A percentile compares a stretch with the other conserved stretches of the same genome.
Evolutionary conservation across 2,797 vertebrate species (phyloP).

Genomic region (Myotis vivesi): DNA sequence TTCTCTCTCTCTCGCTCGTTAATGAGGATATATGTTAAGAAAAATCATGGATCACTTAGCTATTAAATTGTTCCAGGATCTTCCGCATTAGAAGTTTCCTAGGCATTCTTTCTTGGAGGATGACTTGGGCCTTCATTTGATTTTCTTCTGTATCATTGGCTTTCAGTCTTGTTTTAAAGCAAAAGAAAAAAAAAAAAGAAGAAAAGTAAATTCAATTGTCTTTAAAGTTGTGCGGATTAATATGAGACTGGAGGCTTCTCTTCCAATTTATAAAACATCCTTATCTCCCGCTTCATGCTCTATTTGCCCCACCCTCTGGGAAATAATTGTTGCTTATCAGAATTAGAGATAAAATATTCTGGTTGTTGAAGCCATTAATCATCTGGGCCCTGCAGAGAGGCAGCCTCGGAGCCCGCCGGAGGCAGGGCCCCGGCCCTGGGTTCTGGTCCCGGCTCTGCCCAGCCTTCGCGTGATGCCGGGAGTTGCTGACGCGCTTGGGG

Average conservation of each 20-base stretch:
- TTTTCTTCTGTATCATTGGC: slow-evolving; percentile 52
- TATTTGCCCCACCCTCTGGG: background rate
- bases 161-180: slow-evolving; percentile 58
- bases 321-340: slow-evolving; percentile 50
- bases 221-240: slow-evolving; percentile 21
- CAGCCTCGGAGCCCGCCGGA: background rate
- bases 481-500: fast-evolving
- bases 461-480: fast-evolving
- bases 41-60: slow-evolving; percentile 84
- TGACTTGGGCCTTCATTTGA: slow-evolving; percentile 57
- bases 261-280: slow-evolving; percentile 20
- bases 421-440: background rate
- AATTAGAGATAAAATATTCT: slow-evolving; percentile 57
- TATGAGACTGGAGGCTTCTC: background rate
- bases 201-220: slow-evolving; percentile 41
- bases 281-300: slow-evolving; percentile 8
- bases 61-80: slow-evolving; percentile 80
- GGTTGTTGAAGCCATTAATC: slow-evolving; percentile 22
- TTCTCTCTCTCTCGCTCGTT: slow-evolving; percentile 59
- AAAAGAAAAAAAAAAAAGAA: background rate
- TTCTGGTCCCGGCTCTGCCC: background rate
- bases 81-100: slow-evolving; percentile 79
- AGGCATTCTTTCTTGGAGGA: slow-evolving; percentile 61
- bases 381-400: background rate
- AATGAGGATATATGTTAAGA: slow-evolving; percentile 85